Evolutionary conservation across 2,797 vertebrate species (phyloP).

Genomic region (Hybognathus amarus): DNA sequence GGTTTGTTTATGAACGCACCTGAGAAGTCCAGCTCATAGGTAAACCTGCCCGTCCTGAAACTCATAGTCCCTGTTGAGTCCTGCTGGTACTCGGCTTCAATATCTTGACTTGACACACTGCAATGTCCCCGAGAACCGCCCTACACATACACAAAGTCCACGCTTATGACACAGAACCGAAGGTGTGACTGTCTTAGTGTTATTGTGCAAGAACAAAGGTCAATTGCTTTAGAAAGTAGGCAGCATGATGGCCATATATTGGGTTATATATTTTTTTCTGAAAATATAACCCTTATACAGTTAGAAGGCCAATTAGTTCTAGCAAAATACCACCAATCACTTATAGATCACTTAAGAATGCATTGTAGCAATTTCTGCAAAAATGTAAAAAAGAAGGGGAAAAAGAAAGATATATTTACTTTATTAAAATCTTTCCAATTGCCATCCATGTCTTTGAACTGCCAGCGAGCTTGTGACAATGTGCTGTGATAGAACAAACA

Average conservation of each 20-base stretch:
- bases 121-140: conserved; percentile 10
- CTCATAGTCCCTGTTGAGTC: conserved; percentile 57
- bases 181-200: background rate
- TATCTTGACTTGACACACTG: conserved; percentile 70
- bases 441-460: conserved; percentile 65
- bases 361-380: background rate
- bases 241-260: background rate
- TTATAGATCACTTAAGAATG: background rate
- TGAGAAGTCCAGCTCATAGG: conserved; percentile 69
- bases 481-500: conserved; percentile 47
- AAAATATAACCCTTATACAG: background rate
- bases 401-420: conserved; percentile 45
- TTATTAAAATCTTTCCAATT: conserved; percentile 67
- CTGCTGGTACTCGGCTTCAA: conserved; percentile 69
- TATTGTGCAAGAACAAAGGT: background rate
- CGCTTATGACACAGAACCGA: background rate
- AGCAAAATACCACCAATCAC: background rate
- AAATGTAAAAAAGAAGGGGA: background rate
- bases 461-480: conserved; percentile 61
- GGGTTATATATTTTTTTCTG: background rate
- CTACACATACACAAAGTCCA: conserved; percentile 55
- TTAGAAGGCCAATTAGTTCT: background rate
- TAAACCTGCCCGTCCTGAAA: conserved; percentile 58
- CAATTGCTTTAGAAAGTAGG: background rate
- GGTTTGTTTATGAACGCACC: conserved; percentile 55